Conservation (phyloP, 2,113 vertebrate species). For the Phrynosoma platyrhinos region DNA sequence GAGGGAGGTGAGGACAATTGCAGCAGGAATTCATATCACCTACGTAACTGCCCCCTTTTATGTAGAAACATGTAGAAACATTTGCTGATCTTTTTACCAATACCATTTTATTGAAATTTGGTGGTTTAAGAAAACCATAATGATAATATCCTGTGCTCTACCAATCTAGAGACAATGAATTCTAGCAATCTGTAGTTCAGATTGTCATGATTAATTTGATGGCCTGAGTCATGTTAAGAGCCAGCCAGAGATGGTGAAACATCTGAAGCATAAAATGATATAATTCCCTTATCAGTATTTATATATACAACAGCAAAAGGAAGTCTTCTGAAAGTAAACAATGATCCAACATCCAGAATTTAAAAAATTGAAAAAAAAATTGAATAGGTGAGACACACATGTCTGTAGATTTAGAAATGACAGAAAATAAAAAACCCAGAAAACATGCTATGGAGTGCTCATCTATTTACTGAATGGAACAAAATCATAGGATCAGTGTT, state of each 20-base stretch:
- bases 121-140: conserved; percentile 12
- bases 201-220: conserved; percentile 40
- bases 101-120: background rate
- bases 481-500: background rate
- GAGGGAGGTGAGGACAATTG: background rate
- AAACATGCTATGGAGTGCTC: background rate
- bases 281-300: conserved; percentile 19
- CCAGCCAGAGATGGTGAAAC: conserved; percentile 45
- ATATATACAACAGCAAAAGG: conserved; percentile 39
- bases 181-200: background rate
- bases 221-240: conserved; percentile 49
- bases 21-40: background rate
- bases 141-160: background rate
- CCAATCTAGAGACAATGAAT: conserved; percentile 27
- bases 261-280: conserved; percentile 45
- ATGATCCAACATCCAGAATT: conserved; percentile 43
- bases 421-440: background rate
- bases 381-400: conserved; percentile 32
- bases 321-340: conserved; percentile 50
- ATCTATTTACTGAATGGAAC: background rate
- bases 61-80: background rate
- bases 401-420: background rate
- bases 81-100: background rate
- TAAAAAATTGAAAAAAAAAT: background rate
- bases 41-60: background rate